Conservation (phyloP, 2,797 vertebrate species). For the Percopsis omiscomaycus region DNA sequence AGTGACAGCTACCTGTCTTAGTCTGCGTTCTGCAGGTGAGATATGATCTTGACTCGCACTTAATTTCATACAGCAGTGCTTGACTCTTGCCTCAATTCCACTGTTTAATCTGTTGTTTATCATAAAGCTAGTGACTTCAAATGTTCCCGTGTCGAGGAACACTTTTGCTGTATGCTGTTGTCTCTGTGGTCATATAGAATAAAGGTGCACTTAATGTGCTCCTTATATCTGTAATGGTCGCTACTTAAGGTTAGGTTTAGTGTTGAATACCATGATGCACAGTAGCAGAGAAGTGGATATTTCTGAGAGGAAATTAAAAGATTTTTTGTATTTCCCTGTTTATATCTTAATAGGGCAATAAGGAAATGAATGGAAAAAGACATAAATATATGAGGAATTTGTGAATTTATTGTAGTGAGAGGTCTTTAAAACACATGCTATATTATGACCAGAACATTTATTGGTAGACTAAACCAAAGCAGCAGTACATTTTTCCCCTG, state of each 20-base stretch:
- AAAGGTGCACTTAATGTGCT: constrained; percentile 19
- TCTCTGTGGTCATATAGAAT: constrained; percentile 21
- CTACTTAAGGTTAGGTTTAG: constrained; percentile 7
- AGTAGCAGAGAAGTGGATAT: too few species aligned
- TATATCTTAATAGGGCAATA: too few species aligned
- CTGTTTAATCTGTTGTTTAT: not conserved
- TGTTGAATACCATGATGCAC: too few species aligned
- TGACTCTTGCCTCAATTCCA: not conserved
- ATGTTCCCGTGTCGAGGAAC: constrained; percentile 3
- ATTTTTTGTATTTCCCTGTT: too few species aligned
- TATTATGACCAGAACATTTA: constrained; percentile 1
- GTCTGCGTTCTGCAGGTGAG: constrained; percentile 6
- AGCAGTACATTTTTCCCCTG: constrained; percentile 21
- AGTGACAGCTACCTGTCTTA: not conserved
- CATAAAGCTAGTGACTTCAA: not conserved
- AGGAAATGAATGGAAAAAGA: too few species aligned
- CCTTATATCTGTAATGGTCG: constrained; percentile 21
- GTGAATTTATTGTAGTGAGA: not conserved
- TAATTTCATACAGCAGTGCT: not conserved
- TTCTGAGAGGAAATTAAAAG: too few species aligned
- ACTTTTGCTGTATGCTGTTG: not conserved
- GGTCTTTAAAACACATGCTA: constrained; percentile 8
- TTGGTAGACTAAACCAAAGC: not conserved
- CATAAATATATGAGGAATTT: too few species aligned
- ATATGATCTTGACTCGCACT: not conserved